Evolutionary conservation across 1,140 invertebrate genomes (phyloP).

Genomic region (Helicoverpa zea): DNA sequence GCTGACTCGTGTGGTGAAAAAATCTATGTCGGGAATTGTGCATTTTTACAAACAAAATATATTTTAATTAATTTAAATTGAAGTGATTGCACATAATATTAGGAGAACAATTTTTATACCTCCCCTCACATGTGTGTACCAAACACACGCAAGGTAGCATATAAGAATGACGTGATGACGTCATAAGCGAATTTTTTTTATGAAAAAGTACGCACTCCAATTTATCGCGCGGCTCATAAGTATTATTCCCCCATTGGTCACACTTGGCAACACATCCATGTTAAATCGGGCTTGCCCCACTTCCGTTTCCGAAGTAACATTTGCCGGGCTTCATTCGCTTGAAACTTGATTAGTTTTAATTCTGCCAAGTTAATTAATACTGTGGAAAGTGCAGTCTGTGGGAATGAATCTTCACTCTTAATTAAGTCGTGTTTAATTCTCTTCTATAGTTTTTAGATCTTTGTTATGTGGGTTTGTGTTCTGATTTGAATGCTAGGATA

Average conservation of each 20-base stretch:
- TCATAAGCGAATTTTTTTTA: too few species aligned
- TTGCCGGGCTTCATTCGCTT: conserved; percentile 35
- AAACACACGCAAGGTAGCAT: too few species aligned
- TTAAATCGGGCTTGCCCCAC: conserved; percentile 56
- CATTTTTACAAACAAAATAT: too few species aligned
- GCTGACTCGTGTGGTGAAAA: too few species aligned
- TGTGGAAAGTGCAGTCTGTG: background rate
- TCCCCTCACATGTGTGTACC: too few species aligned
- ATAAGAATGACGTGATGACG: too few species aligned
- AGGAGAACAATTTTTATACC: too few species aligned
- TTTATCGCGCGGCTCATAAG: background rate
- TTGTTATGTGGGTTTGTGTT: background rate
- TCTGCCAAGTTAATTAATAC: conserved; percentile 8
- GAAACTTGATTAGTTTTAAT: conserved; percentile 50
- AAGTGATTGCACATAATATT: too few species aligned
- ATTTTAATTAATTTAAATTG: too few species aligned
- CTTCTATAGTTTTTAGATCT: background rate
- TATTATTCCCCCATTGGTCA: conserved; percentile 3
- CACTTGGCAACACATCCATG: conserved; percentile 52
- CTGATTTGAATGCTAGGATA: background rate
- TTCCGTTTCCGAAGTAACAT: conserved; percentile 46
- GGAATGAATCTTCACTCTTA: background rate
- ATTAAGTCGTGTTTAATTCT: background rate
- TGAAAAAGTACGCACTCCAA: too few species aligned
- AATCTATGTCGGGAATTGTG: too few species aligned